phyloP scores from a whole-genome alignment of 2,113 vertebrate species.

The Sinocyclocheilus anophthalmus region DNA sequence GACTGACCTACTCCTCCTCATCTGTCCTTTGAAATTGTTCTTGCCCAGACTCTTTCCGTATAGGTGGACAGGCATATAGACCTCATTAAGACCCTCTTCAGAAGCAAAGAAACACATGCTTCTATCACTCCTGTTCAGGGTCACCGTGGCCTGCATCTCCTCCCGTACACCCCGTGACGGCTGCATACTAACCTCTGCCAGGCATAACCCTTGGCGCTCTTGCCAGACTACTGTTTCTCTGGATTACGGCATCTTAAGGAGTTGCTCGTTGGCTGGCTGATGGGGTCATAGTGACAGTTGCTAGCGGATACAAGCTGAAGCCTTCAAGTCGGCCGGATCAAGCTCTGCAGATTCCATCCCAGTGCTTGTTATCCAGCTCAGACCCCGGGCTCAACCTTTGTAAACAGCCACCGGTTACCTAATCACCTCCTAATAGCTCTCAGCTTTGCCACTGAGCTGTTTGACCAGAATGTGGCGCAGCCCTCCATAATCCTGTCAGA shows the following conservation, averaged over 20 bases:
- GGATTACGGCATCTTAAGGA: conserved; percentile 62
- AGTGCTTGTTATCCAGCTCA: conserved; percentile 39
- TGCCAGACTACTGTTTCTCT: conserved; percentile 55
- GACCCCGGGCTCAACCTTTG: conserved; percentile 46
- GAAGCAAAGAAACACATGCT: conserved; percentile 59
- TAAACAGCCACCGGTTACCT: conserved; percentile 56
- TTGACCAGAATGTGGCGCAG: conserved; percentile 41
- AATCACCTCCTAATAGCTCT: conserved; percentile 57
- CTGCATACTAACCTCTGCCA: conserved; percentile 58
- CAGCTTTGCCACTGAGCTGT: conserved; percentile 53
- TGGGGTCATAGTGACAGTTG: conserved; percentile 59
- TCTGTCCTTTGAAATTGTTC: conserved; percentile 85
- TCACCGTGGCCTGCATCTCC: conserved; percentile 74
- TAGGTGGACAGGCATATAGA: conserved; percentile 70
- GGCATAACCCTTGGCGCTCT: conserved; percentile 50
- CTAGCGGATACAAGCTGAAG: conserved; percentile 60
- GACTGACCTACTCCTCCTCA: conserved; percentile 78
- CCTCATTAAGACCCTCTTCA: conserved; percentile 80
- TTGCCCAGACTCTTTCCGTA: conserved; percentile 78
- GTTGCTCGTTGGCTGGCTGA: conserved; percentile 56
- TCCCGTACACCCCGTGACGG: conserved; percentile 31
- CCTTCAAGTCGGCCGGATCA: conserved; percentile 57
- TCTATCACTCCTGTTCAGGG: conserved; percentile 74
- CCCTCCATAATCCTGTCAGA: conserved; percentile 43
- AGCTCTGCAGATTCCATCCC: conserved; percentile 48